These are phyloP conservation scores for Andrena bicolor DNA, from an alignment of 2,888 invertebrate genomes.

Conservation along the genomic window DNA sequence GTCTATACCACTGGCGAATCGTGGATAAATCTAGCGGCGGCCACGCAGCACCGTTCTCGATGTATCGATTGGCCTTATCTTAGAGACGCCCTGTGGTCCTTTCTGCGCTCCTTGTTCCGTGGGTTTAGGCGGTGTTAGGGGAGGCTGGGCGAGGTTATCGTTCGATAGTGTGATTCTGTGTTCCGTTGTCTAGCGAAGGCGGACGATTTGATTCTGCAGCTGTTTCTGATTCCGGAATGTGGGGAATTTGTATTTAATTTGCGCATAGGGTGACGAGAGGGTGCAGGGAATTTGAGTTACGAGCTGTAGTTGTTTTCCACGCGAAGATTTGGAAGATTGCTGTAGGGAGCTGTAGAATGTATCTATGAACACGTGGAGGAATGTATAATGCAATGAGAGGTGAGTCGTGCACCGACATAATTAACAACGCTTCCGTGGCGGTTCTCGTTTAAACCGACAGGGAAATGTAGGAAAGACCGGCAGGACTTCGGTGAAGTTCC, in stretches of 20 bases:
- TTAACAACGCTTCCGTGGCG: conserved; percentile 26
- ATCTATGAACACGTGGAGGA: not conserved
- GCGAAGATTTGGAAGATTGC: too few relatives aligned
- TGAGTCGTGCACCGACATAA: conserved; percentile 21
- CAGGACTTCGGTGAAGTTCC: conserved; percentile 29
- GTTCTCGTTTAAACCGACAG: conserved; percentile 52
- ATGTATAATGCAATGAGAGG: conserved; percentile 27
- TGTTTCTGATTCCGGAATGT: too few relatives aligned
- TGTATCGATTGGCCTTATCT: conserved; percentile 1
- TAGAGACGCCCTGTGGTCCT: not conserved
- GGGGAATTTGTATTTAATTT: too few relatives aligned
- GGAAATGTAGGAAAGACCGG: conserved; percentile 44
- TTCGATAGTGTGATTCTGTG: too few relatives aligned
- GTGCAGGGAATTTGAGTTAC: too few relatives aligned
- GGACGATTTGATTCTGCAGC: too few relatives aligned
- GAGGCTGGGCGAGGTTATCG: too few relatives aligned
- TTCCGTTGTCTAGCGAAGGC: too few relatives aligned
- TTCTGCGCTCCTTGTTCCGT: not conserved
- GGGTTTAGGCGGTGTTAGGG: too few relatives aligned
- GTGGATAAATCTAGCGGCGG: not conserved
- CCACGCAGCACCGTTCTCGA: not conserved
- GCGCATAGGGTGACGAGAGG: too few relatives aligned
- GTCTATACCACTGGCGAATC: not conserved
- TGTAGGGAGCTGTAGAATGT: too few relatives aligned
- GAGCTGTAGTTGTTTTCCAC: too few relatives aligned